Conservation (phyloP, 2,797 vertebrate genomes). For the Rhabdomys pumilio region DNA sequence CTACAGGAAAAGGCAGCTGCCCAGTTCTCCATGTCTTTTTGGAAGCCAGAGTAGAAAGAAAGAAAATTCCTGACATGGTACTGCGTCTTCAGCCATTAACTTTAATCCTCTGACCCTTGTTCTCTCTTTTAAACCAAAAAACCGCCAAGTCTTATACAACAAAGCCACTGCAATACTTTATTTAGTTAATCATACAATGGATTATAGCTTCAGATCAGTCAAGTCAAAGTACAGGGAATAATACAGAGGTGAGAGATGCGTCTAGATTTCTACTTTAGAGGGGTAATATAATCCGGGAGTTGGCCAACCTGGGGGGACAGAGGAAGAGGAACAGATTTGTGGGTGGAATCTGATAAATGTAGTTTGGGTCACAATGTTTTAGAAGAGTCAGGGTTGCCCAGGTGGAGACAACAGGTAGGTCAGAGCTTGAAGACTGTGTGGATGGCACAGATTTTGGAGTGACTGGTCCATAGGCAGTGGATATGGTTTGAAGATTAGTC, state of each 20-base stretch:
- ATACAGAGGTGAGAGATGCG: not conserved
- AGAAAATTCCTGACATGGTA: not conserved
- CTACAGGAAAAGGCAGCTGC: not conserved
- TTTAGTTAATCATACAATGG: not conserved
- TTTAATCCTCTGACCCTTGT: not conserved
- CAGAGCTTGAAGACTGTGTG: not conserved
- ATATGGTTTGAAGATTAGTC: not conserved
- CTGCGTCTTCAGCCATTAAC: not conserved
- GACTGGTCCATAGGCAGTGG: not conserved
- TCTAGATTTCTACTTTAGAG: not conserved
- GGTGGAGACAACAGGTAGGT: not conserved
- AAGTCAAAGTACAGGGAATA: not conserved
- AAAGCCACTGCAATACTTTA: not conserved
- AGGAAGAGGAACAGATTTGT: not conserved
- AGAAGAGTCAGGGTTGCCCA: not conserved
- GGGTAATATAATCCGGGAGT: not conserved
- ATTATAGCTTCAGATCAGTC: not conserved
- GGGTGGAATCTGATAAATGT: not conserved
- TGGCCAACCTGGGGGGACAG: not conserved
- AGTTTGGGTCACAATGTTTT: not conserved
- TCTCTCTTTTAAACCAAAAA: slow-evolving; percentile 12
- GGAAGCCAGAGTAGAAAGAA: not conserved
- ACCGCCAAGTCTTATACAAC: not conserved
- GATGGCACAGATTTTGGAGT: not conserved
- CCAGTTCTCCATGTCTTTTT: not conserved